phyloP scores from a whole-genome alignment of 1,140 invertebrate genomes.

The Diabrotica virgifera region DNA sequence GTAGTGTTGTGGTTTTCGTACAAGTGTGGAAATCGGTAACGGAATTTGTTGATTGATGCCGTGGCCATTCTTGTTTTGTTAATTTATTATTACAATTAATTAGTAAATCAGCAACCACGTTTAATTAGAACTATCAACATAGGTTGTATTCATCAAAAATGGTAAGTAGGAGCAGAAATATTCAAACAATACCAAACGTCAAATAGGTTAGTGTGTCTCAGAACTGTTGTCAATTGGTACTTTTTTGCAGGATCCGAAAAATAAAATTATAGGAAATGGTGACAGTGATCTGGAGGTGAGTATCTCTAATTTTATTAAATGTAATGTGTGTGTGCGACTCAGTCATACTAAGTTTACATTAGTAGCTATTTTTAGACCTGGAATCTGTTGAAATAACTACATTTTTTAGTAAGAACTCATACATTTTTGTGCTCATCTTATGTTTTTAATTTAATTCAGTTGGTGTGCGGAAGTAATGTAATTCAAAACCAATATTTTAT shows the following conservation, averaged over 20 bases:
- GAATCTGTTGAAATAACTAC: constrained; percentile 23
- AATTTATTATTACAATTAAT: constrained; percentile 34
- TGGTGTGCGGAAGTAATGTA: too few species aligned
- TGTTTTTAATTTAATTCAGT: too few species aligned
- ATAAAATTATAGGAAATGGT: constrained; percentile 38
- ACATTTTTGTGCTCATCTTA: not conserved
- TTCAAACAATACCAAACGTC: constrained; percentile 18
- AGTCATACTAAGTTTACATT: constrained; percentile 25
- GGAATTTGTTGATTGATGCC: constrained; percentile 35
- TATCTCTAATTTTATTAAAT: constrained; percentile 6
- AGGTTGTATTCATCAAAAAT: constrained; percentile 3
- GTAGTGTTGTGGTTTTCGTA: constrained; percentile 4
- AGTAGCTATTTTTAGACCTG: constrained; percentile 26
- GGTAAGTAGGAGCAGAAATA: constrained; percentile 15
- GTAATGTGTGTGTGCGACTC: not conserved
- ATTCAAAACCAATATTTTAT: too few species aligned
- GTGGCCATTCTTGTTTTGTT: constrained; percentile 44
- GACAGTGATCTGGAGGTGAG: constrained; percentile 43
- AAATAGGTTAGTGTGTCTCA: constrained; percentile 34
- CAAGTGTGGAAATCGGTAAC: constrained; percentile 1
- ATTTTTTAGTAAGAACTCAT: constrained; percentile 5
- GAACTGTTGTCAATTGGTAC: constrained; percentile 24
- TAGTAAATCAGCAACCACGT: not conserved
- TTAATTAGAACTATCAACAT: not conserved
- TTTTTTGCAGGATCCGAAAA: constrained; percentile 42